Conservation (phyloP, 2,113 vertebrate species). For the Pithys albifrons region DNA sequence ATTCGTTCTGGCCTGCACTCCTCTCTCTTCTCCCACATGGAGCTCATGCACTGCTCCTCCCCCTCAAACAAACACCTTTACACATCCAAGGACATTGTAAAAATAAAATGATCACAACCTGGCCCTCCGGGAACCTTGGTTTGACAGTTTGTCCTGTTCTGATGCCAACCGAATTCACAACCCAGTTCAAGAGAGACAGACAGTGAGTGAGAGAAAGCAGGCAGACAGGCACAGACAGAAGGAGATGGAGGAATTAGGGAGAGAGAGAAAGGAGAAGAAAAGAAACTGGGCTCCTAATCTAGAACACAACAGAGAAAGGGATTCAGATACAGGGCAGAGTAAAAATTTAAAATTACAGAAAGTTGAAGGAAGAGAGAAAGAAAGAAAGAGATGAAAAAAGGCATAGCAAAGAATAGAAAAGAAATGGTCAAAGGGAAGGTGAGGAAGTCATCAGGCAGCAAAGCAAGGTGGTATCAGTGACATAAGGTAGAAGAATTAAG, state of each 20-base stretch:
- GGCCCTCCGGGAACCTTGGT: slow-evolving; percentile 63
- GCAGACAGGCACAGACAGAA: neutral
- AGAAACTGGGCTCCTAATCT: neutral
- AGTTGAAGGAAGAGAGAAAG: neutral
- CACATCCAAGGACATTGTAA: slow-evolving; percentile 77
- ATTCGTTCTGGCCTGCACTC: slow-evolving; percentile 58
- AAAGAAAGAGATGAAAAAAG: neutral
- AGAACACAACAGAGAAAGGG: neutral
- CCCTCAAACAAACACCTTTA: slow-evolving; percentile 68
- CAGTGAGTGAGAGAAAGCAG: slow-evolving; percentile 21
- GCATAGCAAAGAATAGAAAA: neutral
- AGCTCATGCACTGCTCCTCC: slow-evolving; percentile 52
- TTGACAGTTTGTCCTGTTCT: slow-evolving; percentile 64
- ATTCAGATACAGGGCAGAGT: neutral
- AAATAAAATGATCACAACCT: slow-evolving; percentile 77
- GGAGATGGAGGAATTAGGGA: neutral
- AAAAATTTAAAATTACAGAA: neutral
- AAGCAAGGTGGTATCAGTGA: neutral
- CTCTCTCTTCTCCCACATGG: slow-evolving; percentile 54
- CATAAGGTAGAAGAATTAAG: neutral
- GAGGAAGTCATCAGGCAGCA: neutral
- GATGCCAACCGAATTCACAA: slow-evolving; percentile 58
- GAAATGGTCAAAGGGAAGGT: neutral
- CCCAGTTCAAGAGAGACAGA: slow-evolving; percentile 62
- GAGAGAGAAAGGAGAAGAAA: neutral